Percentiles rank a stretch among this genome's conserved stretches.
These are phyloP conservation scores for Drepana falcataria DNA, from an alignment of 2,888 invertebrate genomes.

Conservation along the genomic window DNA sequence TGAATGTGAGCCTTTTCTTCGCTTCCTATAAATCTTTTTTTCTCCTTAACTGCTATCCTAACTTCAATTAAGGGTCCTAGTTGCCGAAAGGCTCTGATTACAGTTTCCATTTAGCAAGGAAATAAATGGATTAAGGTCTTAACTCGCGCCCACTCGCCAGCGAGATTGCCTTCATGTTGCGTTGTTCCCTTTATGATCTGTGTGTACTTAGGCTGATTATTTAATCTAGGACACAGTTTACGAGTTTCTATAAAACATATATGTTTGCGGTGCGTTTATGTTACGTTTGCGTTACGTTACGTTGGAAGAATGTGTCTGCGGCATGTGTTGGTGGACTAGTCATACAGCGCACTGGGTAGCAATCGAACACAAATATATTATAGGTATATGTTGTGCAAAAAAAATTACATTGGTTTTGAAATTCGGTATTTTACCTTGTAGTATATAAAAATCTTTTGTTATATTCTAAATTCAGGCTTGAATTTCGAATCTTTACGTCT, in stretches of 20 bases:
- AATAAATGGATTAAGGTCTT: slow-evolving; percentile 8
- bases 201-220: not conserved
- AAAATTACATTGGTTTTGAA: no score
- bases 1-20: no score
- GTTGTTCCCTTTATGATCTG: not conserved
- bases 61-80: slow-evolving; percentile 3
- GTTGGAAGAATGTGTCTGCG: no score
- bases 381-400: no score
- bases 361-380: no score
- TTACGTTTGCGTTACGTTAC: no score
- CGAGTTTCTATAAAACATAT: not conserved
- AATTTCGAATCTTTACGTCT: no score
- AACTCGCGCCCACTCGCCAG: not conserved
- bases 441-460: no score
- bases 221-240: not conserved
- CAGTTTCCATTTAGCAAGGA: slow-evolving; percentile 21
- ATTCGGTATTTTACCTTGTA: no score
- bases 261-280: not conserved
- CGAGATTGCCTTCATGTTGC: not conserved
- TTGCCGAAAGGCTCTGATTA: slow-evolving; percentile 13
- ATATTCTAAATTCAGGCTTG: no score
- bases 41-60: not conserved
- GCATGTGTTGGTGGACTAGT: no score
- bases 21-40: not conserved
- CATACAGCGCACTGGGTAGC: no score